Conservation (phyloP, 2,113 vertebrate species). For the Typhlomys cinereus region DNA sequence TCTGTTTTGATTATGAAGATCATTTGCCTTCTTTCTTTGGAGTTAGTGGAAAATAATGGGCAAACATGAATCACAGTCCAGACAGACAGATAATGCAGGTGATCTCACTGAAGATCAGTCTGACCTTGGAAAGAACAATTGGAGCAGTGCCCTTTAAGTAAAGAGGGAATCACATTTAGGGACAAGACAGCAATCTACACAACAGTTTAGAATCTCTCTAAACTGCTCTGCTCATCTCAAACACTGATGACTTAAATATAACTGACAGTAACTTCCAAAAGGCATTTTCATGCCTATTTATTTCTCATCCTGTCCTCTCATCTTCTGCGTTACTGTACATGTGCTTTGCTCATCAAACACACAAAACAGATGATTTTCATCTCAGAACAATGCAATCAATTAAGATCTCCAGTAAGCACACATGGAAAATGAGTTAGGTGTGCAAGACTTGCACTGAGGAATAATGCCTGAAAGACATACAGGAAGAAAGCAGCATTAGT, state of each 20-base stretch:
- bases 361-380: background rate
- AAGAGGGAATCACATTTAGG: background rate
- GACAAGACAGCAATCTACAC: background rate
- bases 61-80: background rate
- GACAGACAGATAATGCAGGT: background rate
- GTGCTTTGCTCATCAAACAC: background rate
- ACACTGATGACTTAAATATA: constrained; percentile 35
- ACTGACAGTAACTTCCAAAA: background rate
- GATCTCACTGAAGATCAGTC: background rate
- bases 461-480: background rate
- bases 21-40: constrained; percentile 12
- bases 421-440: background rate
- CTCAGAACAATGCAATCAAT: background rate
- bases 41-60: background rate
- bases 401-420: constrained; percentile 11
- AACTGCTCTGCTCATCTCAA: constrained; percentile 25
- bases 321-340: background rate
- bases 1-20: constrained; percentile 38
- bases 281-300: constrained; percentile 10
- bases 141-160: background rate
- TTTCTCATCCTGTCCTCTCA: constrained; percentile 26
- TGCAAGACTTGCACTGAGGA: background rate
- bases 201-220: background rate
- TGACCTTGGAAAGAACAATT: constrained; percentile 44
- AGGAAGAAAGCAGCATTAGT: background rate